Evolutionary conservation across 1,140 invertebrate genomes (phyloP).

Genomic region (Ostrea edulis): DNA sequence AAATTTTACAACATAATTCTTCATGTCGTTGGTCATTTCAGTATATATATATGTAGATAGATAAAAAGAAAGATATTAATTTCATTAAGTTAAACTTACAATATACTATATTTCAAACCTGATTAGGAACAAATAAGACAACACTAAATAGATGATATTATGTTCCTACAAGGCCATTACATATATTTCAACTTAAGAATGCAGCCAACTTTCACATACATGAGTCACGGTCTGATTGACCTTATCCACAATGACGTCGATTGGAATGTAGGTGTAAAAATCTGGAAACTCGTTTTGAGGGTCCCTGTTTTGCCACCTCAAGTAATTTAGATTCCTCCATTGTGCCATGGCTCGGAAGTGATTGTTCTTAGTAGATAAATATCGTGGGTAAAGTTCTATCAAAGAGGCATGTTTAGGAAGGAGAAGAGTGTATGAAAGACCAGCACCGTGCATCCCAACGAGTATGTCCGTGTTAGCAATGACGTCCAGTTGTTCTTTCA

Average conservation of each 20-base stretch:
- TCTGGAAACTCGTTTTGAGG: constrained; percentile 61
- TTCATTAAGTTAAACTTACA: too few relatives aligned
- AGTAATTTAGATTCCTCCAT: constrained; percentile 72
- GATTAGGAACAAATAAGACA: too few relatives aligned
- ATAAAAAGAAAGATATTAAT: too few relatives aligned
- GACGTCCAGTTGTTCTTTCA: constrained; percentile 69
- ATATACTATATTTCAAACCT: too few relatives aligned
- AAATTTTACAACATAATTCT: too few relatives aligned
- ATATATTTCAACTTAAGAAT: neutral
- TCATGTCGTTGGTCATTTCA: too few relatives aligned
- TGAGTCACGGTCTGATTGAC: constrained; percentile 28
- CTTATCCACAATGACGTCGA: constrained; percentile 43
- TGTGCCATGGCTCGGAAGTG: constrained; percentile 72
- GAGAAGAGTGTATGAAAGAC: constrained; percentile 95
- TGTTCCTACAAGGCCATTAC: too few relatives aligned
- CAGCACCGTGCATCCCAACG: constrained; percentile 98
- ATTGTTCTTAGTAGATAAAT: constrained; percentile 60
- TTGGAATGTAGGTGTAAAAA: constrained; percentile 64
- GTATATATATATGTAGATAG: too few relatives aligned
- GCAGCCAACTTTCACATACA: neutral
- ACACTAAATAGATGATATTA: too few relatives aligned
- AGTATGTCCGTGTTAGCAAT: constrained; percentile 90
- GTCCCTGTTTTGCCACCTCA: constrained; percentile 71
- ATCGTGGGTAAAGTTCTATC: constrained; percentile 90
- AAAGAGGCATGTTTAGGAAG: constrained; percentile 95